Evolutionary conservation across 2,888 invertebrate genomes (phyloP), one percentile per base, ranked within the genome.

Genomic region (Odontothrips loti): DNA sequence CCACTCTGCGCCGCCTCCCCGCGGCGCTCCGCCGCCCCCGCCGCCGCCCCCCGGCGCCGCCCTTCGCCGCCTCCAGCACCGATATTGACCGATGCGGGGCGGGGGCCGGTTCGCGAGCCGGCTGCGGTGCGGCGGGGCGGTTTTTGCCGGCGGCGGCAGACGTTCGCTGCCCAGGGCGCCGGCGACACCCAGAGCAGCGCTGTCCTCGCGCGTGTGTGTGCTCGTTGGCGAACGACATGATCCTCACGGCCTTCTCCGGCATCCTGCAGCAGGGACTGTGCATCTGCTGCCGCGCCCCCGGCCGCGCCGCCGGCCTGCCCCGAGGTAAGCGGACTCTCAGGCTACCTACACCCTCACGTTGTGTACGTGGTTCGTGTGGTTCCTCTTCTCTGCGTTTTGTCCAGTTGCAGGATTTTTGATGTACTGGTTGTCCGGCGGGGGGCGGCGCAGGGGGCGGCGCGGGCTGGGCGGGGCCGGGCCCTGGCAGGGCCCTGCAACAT

Each of bases 261-360:
- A 23, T 75, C 68, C 9, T 75, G 23, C 68, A 75, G 68, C 68
- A 75, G 68, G 68, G 68, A 0, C 27, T 75, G 6, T 75, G 68
- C 68, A 27, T 75, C 27, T 75, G 68, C 68, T 75, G 68, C 68
- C 68, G 68, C 68, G 68, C 68, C 68, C 68, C 68, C 23, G 68
- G 68, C 23, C 68, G 68, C 23, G 68, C 10, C 20, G 68, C n/a
- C 68, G 23, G 23, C 68, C 68, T 75, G 27, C 68, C 68, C 1
- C 68, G 68, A 75, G 68, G 68, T 75, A 27, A 75, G 68, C 23
- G 23, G n/a, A n/a, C n/a, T 23, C 23, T 0, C 8, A 9, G 23
- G 68, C 8, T 6, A 4, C 12, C 68, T n/a, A 68, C 58, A 6
- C 58, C 20, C 17, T 58, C 3, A 0, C 58, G 58, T 15, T 15